Evolutionary conservation across 2,888 invertebrate genomes (phyloP), one percentile per base, ranked within the genome.

Genomic region (Drosophila phalerata): DNA sequence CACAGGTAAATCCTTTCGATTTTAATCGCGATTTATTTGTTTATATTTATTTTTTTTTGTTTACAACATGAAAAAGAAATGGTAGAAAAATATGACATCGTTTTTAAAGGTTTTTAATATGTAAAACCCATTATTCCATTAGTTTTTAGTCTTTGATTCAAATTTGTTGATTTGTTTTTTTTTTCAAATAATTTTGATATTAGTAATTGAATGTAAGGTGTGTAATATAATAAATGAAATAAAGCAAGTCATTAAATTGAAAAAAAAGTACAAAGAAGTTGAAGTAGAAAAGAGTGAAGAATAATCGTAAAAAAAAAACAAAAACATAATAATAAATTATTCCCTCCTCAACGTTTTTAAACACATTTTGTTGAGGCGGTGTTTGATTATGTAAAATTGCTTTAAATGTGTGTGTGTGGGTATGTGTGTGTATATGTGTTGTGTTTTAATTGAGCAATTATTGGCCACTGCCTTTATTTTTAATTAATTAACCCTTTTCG

Each of bases 21-120:
- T 77, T 70, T 64, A 42, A 63, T 73, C 40, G 56, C 32, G 28
- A 75, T 57, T 57, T 57, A 57, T 57, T 57, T 63, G 43, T 15
- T 53, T 51, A 40, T 52, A 38, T 61, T 38, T 61, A 51, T 62
- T 68, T 40, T 58, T 60, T 69, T 79, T 76, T 67, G 65, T 86
- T 84, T 71, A 88, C 89, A 88, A 88, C 89, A 89, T 85, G 82
- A 87, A 88, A 89, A 89, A 89, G 79, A 77, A 89, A 81, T 84
- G 66, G 85, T 85, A 85, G 89, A 85, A 88, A 85, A 85, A 88
- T 88, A 85, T 84, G 82, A 87, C 68, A 84, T 89, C 60, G 42
- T 72, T 73, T 73, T 84, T 42, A 42, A 62, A 42, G 63, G 78
- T 57, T 73, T 80, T 62, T 37, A 63, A 66, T 81, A 79, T 81